Conservation (phyloP, 2,888 invertebrate species). For the Leptinotarsa peninsularis region DNA sequence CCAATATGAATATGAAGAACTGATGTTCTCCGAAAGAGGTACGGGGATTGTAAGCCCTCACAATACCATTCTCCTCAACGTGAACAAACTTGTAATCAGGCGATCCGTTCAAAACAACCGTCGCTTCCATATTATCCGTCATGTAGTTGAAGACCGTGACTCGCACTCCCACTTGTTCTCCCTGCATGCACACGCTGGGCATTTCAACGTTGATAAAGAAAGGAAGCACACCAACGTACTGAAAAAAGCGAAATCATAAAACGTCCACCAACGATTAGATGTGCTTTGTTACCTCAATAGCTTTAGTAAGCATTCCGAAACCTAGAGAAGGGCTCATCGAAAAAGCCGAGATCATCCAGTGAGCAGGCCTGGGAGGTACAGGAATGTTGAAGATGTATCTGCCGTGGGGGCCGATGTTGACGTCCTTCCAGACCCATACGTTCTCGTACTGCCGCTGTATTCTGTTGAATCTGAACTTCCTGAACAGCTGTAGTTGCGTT, state of each 20-base stretch:
- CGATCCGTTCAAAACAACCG: constrained; percentile 87
- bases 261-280: not conserved
- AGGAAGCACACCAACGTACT: constrained; percentile 90
- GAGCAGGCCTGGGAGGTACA: constrained; percentile 86
- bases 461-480: constrained; percentile 88
- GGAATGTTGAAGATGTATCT: constrained; percentile 87
- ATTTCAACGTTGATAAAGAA: constrained; percentile 97
- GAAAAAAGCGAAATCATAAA: constrained; percentile 48
- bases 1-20: constrained; percentile 86
- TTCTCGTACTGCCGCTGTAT: constrained; percentile 93
- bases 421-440: constrained; percentile 95
- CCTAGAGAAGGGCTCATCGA: constrained; percentile 89
- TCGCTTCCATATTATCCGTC: constrained; percentile 84
- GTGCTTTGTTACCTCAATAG: constrained; percentile 74
- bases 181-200: constrained; percentile 79
- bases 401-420: constrained; percentile 92
- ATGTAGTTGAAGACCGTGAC: constrained; percentile 96
- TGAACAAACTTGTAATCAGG: constrained; percentile 91
- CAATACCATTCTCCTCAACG: constrained; percentile 88
- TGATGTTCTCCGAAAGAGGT: constrained; percentile 95
- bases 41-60: constrained; percentile 88
- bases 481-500: constrained; percentile 79
- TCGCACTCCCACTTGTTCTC: constrained; percentile 93
- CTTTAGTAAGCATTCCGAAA: constrained; percentile 85
- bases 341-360: constrained; percentile 94